Evolutionary conservation across 2,888 invertebrate species (phyloP).

Genomic region (Acholoe squamosa): DNA sequence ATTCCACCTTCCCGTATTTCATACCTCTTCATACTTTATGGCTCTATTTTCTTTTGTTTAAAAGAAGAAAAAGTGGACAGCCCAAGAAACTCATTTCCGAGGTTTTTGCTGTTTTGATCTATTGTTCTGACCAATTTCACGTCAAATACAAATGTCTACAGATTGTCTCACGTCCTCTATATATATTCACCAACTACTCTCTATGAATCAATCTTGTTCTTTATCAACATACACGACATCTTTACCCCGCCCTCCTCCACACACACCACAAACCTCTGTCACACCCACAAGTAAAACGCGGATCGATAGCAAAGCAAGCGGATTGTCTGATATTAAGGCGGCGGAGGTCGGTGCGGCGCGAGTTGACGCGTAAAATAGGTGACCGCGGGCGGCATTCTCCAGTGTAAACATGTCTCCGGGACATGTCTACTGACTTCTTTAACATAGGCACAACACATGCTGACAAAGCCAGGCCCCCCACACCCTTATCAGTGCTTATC

Average conservation of each 20-base stretch:
- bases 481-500: too few species aligned
- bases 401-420: slow-evolving; percentile 4
- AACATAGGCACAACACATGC: not conserved
- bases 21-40: too few species aligned
- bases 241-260: not conserved
- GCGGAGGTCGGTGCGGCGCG: slow-evolving; percentile 12
- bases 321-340: not conserved
- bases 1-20: too few species aligned
- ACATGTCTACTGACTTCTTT: slow-evolving; percentile 4
- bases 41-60: too few species aligned
- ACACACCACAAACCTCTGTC: not conserved
- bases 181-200: not conserved
- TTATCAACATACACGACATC: not conserved
- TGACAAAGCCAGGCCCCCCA: not conserved
- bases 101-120: too few species aligned
- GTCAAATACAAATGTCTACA: too few species aligned
- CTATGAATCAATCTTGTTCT: too few species aligned
- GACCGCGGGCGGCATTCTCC: not conserved
- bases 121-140: too few species aligned
- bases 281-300: slow-evolving; percentile 18
- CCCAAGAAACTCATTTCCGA: too few species aligned
- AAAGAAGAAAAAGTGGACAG: too few species aligned
- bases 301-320: slow-evolving; percentile 51
- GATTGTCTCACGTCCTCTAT: not conserved
- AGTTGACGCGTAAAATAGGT: not conserved